phyloP scores from a whole-genome alignment of 2,797 vertebrate species.

The Amblyraja radiata region DNA sequence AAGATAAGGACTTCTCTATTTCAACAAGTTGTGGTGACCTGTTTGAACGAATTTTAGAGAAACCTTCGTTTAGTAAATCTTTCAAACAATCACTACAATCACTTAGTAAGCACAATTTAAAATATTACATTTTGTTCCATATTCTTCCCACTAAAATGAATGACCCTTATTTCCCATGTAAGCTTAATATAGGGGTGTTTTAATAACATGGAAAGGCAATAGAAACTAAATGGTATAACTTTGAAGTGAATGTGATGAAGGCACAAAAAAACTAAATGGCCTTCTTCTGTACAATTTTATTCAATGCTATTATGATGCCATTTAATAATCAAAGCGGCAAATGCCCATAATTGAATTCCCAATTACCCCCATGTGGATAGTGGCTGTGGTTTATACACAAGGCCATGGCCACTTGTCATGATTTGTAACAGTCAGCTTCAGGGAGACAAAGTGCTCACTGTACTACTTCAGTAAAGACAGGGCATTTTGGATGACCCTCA shows the following conservation, averaged over 20 bases:
- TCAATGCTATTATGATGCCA: not conserved
- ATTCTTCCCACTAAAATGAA: no score
- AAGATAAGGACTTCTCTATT: not conserved
- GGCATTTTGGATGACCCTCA: not conserved
- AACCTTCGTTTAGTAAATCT: no score
- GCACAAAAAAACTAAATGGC: not conserved
- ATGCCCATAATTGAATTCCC: not conserved
- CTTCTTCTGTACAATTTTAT: not conserved
- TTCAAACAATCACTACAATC: no score
- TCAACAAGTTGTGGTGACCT: not conserved
- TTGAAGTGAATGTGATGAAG: no score
- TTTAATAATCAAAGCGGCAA: not conserved
- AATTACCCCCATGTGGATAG: not conserved
- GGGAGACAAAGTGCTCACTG: not conserved
- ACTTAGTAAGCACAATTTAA: no score
- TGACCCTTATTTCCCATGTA: no score
- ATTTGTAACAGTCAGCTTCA: conserved; percentile 16
- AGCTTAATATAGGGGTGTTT: no score
- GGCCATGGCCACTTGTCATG: not conserved
- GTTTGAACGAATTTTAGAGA: not conserved
- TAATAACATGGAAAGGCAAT: no score
- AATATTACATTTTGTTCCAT: no score
- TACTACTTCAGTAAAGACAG: not conserved
- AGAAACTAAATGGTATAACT: no score
- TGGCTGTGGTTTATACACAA: not conserved